These are phyloP conservation scores for Holacanthus passer DNA, from an alignment of 2,113 vertebrate genomes.

Conservation along the genomic window DNA sequence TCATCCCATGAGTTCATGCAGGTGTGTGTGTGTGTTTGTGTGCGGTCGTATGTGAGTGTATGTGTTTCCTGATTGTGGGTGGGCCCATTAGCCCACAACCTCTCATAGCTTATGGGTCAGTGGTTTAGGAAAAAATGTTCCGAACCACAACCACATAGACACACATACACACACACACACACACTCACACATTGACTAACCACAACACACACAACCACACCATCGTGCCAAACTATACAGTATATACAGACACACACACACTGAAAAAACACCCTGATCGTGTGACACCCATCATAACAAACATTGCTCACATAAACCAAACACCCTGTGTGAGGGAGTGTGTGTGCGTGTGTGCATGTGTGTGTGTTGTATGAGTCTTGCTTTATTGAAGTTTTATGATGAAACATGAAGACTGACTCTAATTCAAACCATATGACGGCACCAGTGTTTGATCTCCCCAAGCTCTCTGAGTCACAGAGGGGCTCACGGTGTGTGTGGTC, in stretches of 20 bases:
- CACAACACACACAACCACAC: conserved; percentile 66
- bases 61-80: conserved; percentile 77
- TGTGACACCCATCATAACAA: conserved; percentile 74
- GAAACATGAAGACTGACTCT: conserved; percentile 87
- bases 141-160: conserved; percentile 53
- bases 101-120: conserved; percentile 74
- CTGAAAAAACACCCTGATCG: conserved; percentile 63
- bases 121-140: conserved; percentile 75
- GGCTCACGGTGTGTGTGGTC: conserved; percentile 78
- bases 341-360: conserved; percentile 13
- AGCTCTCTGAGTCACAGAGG: conserved; percentile 67
- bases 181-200: conserved; percentile 36
- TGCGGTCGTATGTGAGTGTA: conserved; percentile 23
- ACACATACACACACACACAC: conserved; percentile 27
- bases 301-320: conserved; percentile 62
- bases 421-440: conserved; percentile 89
- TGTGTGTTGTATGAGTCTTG: conserved; percentile 64
- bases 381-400: conserved; percentile 90
- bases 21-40: conserved; percentile 33
- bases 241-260: conserved; percentile 51
- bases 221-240: conserved; percentile 63
- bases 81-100: conserved; percentile 76
- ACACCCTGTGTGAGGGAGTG: conserved; percentile 44
- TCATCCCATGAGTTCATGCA: conserved; percentile 28
- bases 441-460: conserved; percentile 76